These are phyloP conservation scores for Hyposoter didymator DNA, from an alignment of 2,888 invertebrate genomes.

Conservation along the genomic window DNA sequence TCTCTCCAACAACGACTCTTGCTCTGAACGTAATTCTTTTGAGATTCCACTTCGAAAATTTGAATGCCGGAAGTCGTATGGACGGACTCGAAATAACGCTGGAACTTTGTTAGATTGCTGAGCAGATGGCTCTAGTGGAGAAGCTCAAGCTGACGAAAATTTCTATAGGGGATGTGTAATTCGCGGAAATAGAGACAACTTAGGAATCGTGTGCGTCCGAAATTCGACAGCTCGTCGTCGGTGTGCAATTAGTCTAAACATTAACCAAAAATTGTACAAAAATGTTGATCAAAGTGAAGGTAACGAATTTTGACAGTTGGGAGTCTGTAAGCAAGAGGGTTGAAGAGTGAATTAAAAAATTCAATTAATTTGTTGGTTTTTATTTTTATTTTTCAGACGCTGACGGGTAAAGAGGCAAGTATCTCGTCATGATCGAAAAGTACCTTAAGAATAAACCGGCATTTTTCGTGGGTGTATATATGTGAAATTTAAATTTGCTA, in stretches of 20 bases:
- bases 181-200: constrained; percentile 25
- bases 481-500: constrained; percentile 40
- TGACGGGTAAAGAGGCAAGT: constrained; percentile 93
- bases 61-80: neutral
- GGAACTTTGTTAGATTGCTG: neutral
- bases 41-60: neutral
- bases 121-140: constrained; percentile 8
- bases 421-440: constrained; percentile 49
- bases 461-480: constrained; percentile 32
- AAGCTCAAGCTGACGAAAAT: neutral
- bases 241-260: constrained; percentile 61
- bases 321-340: neutral
- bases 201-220: constrained; percentile 50
- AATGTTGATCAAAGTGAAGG: constrained; percentile 94
- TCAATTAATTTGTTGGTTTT: constrained; percentile 63
- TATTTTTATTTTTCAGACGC: constrained; percentile 88
- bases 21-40: neutral
- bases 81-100: neutral
- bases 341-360: constrained; percentile 17
- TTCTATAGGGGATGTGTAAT: constrained; percentile 14
- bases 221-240: constrained; percentile 60
- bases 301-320: constrained; percentile 81
- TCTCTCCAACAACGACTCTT: too few relatives aligned
- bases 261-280: constrained; percentile 78
- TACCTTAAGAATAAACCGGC: constrained; percentile 48